phyloP scores from a whole-genome alignment of 2,797 vertebrate species.

The Lagocephalus sceleratus region DNA sequence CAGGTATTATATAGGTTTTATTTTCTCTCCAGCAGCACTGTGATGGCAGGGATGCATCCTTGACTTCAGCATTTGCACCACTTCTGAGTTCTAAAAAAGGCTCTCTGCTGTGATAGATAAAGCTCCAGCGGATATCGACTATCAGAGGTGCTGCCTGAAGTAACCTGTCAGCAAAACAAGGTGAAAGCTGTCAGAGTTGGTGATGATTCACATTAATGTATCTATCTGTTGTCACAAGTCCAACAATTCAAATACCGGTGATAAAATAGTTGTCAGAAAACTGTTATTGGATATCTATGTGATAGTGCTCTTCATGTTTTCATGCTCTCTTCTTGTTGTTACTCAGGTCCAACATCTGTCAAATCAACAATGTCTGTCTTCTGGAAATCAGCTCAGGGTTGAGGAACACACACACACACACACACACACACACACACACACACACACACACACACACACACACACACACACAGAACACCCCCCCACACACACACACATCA shows the following conservation, averaged over 20 bases:
- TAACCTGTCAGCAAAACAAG: constrained; percentile 38
- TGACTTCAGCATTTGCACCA: constrained; percentile 14
- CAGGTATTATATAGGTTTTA: no score
- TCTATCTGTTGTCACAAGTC: constrained; percentile 46
- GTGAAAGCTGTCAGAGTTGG: constrained; percentile 32
- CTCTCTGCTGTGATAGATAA: constrained; percentile 32
- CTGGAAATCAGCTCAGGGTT: no score
- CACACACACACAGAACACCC: no score
- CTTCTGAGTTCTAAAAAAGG: constrained; percentile 20
- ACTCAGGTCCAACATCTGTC: no score
- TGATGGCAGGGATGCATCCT: constrained; percentile 7
- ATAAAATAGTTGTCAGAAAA: constrained; percentile 13
- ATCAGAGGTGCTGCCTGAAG: constrained; percentile 45
- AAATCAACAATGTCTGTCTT: no score
- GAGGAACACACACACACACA: no score
- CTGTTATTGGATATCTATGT: not conserved
- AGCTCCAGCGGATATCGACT: constrained; percentile 34
- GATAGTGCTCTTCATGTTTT: no score
- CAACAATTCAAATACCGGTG: constrained; percentile 27
- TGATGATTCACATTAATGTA: constrained; percentile 33
- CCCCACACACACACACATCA: no score
- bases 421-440: no score
- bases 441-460: no score
- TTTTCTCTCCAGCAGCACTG: no score
- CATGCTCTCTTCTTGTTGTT: no score